These are phyloP conservation scores for Drosophila nr. fundita DNA, from an alignment of 2,888 invertebrate species.

Conservation along the genomic window DNA sequence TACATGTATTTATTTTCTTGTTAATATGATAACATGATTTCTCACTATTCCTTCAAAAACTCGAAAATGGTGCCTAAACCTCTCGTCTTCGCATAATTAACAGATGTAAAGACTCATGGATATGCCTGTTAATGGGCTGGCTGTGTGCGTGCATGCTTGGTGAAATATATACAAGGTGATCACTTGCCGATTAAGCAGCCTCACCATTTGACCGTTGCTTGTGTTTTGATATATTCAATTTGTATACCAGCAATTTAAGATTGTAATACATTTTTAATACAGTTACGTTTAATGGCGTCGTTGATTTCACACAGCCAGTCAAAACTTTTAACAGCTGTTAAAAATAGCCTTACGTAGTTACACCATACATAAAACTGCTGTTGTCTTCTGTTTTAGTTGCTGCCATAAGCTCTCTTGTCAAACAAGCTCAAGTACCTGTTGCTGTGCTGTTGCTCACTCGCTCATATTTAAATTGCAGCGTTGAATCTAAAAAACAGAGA, in stretches of 20 bases:
- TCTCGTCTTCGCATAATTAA: not conserved
- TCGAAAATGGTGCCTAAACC: not conserved
- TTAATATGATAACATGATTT: not conserved
- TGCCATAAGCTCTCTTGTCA: not conserved
- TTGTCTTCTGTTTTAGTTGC: not conserved
- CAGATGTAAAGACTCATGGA: not conserved
- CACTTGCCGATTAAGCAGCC: not conserved
- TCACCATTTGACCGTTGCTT: not conserved
- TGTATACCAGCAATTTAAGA: not conserved
- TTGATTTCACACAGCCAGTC: not conserved
- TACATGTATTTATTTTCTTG: not conserved
- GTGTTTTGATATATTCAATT: not conserved
- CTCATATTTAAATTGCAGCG: not conserved
- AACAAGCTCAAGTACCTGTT: conserved; percentile 2
- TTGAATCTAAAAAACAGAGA: not conserved
- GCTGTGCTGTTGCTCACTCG: conserved; percentile 9
- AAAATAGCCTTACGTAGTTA: not conserved
- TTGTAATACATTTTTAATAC: not conserved
- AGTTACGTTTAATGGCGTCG: not conserved
- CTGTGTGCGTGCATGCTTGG: conserved; percentile 18
- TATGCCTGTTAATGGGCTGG: conserved; percentile 7
- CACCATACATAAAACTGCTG: not conserved
- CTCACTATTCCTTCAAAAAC: not conserved
- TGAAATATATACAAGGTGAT: not conserved
- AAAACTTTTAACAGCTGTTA: not conserved